A percentile compares a stretch with the other conserved stretches of the same genome.
These are phyloP conservation scores for Cyclina sinensis DNA, from an alignment of 1,140 invertebrate species.

Conservation along the genomic window DNA sequence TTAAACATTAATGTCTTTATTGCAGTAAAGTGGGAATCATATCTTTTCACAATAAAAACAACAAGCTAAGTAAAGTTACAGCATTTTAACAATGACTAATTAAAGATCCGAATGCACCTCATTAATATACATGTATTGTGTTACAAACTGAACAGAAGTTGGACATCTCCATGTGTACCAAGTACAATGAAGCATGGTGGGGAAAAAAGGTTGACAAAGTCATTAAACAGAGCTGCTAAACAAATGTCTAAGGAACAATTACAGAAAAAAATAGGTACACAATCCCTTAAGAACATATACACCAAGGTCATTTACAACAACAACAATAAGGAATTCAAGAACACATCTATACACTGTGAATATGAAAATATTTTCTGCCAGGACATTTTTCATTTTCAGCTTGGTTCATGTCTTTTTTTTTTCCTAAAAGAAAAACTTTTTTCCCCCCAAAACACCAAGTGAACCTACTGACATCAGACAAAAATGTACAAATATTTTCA, in stretches of 20 bases:
- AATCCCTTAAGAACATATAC: constrained; percentile 6
- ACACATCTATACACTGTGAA: neutral
- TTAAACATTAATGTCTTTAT: constrained; percentile 53
- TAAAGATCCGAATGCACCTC: constrained; percentile 5
- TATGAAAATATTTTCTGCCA: neutral
- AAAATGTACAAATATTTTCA: neutral
- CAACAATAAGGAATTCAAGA: neutral
- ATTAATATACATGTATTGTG: neutral
- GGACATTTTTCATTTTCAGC: neutral
- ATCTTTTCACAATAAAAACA: constrained; percentile 53
- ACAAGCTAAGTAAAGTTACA: constrained; percentile 45
- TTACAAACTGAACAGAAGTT: constrained; percentile 20
- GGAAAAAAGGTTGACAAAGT: neutral
- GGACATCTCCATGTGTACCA: neutral
- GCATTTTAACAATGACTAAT: constrained; percentile 39
- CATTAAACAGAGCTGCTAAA: no score
- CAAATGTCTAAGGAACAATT: neutral
- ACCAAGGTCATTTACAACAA: neutral
- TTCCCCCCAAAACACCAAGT: neutral
- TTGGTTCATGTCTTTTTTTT: no score
- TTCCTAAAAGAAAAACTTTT: neutral
- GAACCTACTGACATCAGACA: neutral
- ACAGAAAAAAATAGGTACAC: neutral
- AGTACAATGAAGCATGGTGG: neutral
- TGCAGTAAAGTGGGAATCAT: constrained; percentile 55